Base-by-base conservation (phyloP, 2,888 invertebrate species). In the Drosophila merina region DNA sequence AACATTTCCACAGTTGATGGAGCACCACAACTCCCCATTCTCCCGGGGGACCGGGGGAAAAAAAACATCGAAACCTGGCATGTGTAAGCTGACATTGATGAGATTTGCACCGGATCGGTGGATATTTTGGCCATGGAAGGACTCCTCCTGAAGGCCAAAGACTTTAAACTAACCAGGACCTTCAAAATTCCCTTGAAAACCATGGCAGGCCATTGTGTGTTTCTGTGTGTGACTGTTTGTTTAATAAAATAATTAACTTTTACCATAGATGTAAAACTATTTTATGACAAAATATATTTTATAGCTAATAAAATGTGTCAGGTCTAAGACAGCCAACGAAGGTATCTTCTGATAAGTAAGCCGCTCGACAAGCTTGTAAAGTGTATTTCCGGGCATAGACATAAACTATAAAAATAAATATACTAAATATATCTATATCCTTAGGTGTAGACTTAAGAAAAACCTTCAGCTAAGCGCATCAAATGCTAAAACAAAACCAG, bases 1-100 rank as follows among this genome's bases (percentile, higher is more conserved):
- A 51, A 57, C 42, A 52, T 48, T 62, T 45, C 14, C 38, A 62
- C 30, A 36, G 36, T 36, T 36, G 60, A 47, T 26, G 55, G 14
- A 56, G 48, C 55, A 44, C 14, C 20, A 45, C 55, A 36, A 38
- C n/a, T 30, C 9, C 42, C 14, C 42, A 42, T 0, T 7, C 12
- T 20, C 9, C 42, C 20, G 31, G 25, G 28, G 33, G 5, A 40
- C 42, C 20, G 31, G 25, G 28, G 33, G 5, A 40, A 30, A 14
- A 14, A 40, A 44, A 73, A 36, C 20, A 33, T 20, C 30, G 10
- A 56, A 60, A 49, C 50, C 38, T 25, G 33, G 45, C 50, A 62
- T 68, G 75, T 64, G 64, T 68, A 77, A 82, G 78, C 69, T 78
- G 87, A 84, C 78, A 74, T 72, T 76, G 72, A 82, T 86, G 77